Evolutionary conservation across 1,140 invertebrate genomes (phyloP).

Genomic region (Formica exsecta): DNA sequence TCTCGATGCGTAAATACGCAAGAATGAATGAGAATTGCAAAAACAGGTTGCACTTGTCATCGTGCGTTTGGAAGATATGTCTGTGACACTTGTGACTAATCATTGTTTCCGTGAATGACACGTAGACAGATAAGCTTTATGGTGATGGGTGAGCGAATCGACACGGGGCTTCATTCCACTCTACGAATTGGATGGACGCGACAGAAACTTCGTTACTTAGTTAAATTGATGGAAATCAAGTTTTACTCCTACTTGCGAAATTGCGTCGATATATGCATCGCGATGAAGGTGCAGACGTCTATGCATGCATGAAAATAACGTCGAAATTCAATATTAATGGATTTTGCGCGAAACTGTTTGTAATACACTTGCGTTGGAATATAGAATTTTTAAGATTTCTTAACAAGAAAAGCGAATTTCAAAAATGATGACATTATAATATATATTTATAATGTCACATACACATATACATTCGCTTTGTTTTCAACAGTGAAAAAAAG

Average conservation of each 20-base stretch:
- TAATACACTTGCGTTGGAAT: background rate
- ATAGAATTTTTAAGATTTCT: background rate
- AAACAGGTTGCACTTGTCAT: conserved; percentile 31
- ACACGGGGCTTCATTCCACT: conserved; percentile 46
- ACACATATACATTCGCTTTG: too few species aligned
- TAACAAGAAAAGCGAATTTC: background rate
- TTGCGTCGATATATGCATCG: conserved; percentile 39
- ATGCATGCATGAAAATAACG: background rate
- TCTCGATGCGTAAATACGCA: conserved; percentile 2
- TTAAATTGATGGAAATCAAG: conserved; percentile 70
- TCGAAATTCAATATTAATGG: background rate
- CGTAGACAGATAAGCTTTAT: conserved; percentile 45
- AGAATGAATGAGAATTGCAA: conserved; percentile 17
- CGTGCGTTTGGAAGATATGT: background rate
- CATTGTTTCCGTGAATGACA: conserved; percentile 57
- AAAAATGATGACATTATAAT: background rate
- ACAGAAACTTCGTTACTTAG: conserved; percentile 74
- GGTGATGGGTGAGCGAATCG: conserved; percentile 27
- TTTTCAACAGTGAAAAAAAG: background rate
- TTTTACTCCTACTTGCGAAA: conserved; percentile 59
- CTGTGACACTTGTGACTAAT: conserved; percentile 38
- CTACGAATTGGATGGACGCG: conserved; percentile 60
- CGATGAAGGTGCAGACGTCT: conserved; percentile 4
- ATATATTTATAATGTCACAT: conserved; percentile 4
- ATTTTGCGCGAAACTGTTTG: background rate